Conservation (phyloP, 2,797 vertebrate species). For the Sebastiscus tertius region DNA sequence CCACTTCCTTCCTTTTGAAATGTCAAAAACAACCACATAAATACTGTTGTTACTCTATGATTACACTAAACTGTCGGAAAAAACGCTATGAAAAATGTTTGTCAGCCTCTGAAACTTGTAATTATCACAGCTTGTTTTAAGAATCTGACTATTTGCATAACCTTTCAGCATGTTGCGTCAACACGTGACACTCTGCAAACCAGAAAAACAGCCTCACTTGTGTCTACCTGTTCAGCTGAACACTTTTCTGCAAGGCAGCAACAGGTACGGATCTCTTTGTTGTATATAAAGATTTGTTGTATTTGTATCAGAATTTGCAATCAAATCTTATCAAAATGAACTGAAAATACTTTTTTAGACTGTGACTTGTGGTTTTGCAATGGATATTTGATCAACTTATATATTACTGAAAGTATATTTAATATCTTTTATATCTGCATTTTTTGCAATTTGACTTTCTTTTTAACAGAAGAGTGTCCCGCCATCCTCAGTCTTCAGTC, state of each 20-base stretch:
- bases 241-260: neutral
- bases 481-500: neutral
- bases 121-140: neutral
- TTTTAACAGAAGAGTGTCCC: neutral
- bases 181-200: neutral
- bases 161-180: neutral
- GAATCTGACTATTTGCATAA: neutral
- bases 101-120: neutral
- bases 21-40: neutral
- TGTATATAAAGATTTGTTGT: neutral
- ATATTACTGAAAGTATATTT: neutral
- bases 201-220: constrained; percentile 2
- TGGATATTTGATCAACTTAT: neutral
- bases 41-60: neutral
- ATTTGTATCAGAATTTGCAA: neutral
- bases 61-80: neutral
- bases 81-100: neutral
- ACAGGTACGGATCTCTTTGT: constrained; percentile 10
- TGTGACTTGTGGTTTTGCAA: neutral
- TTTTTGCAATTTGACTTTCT: too few species aligned
- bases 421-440: neutral
- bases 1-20: neutral
- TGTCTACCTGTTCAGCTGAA: neutral
- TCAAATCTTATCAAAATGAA: neutral
- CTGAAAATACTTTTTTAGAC: neutral